Evolutionary conservation across 2,888 invertebrate species (phyloP).

Genomic region (Escarpia spicata): DNA sequence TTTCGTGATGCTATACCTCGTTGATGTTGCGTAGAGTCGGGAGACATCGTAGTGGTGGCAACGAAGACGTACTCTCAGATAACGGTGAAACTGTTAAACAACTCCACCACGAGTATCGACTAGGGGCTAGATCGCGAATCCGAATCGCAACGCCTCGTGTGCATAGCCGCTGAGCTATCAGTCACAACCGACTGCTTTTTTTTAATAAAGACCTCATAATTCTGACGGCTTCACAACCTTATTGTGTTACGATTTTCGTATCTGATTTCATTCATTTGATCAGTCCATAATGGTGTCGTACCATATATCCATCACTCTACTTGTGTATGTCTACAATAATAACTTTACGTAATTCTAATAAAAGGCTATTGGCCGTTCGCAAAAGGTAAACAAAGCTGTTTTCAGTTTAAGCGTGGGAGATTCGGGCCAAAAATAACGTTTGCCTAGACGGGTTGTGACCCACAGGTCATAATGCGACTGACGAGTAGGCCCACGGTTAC

Average conservation of each 20-base stretch:
- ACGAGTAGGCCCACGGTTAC: neutral
- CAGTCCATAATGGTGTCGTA: neutral
- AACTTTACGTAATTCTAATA: neutral
- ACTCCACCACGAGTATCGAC: neutral
- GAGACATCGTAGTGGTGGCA: neutral
- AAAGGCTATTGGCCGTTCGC: neutral
- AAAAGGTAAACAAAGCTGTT: neutral
- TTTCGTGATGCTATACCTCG: neutral
- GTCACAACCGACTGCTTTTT: neutral
- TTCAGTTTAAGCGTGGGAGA: neutral
- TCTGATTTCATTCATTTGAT: neutral
- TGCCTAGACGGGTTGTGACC: neutral
- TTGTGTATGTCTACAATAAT: neutral
- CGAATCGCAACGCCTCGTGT: neutral
- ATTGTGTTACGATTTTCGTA: neutral
- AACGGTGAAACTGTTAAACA: neutral
- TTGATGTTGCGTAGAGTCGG: neutral
- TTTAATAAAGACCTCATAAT: neutral
- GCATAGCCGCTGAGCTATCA: neutral
- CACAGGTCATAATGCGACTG: neutral
- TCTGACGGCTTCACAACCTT: neutral
- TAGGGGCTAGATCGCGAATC: neutral
- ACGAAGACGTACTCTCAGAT: neutral
- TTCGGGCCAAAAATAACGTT: neutral
- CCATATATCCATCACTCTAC: neutral